A percentile compares a stretch with the other conserved stretches of the same genome.
These are phyloP conservation scores for Augiades crinisus DNA, from an alignment of 2,888 invertebrate species.

Conservation along the genomic window DNA sequence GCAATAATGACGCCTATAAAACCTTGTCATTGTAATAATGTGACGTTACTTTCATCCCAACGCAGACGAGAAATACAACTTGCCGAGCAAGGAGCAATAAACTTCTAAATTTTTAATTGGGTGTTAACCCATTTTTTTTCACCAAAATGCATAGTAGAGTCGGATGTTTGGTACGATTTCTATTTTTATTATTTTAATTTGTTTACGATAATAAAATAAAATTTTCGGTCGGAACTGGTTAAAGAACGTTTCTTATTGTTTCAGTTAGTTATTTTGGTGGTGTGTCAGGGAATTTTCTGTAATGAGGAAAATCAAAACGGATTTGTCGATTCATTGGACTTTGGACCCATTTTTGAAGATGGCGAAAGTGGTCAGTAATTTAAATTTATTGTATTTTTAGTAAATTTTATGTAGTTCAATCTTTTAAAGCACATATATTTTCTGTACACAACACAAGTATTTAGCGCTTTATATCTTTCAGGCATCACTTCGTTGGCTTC, in stretches of 20 bases:
- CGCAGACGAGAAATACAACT: slow-evolving; percentile 70
- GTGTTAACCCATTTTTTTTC: slow-evolving; percentile 61
- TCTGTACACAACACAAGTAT: neutral
- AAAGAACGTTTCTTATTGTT: slow-evolving; percentile 40
- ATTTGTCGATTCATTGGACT: slow-evolving; percentile 79
- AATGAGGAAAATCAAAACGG: slow-evolving; percentile 60
- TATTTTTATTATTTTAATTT: slow-evolving; percentile 9
- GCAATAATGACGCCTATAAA: slow-evolving; percentile 80
- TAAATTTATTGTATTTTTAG: no score
- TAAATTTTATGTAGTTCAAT: neutral
- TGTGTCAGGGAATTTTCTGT: slow-evolving; percentile 61
- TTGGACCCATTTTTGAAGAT: slow-evolving; percentile 74
- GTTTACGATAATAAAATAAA: no score
- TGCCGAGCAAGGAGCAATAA: slow-evolving; percentile 50
- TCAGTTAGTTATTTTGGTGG: slow-evolving; percentile 68
- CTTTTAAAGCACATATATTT: neutral
- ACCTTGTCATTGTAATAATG: slow-evolving; percentile 75
- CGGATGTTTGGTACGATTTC: slow-evolving; percentile 63
- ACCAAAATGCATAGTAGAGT: slow-evolving; percentile 57
- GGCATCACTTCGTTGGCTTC: slow-evolving; percentile 71
- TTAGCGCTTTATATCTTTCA: slow-evolving; percentile 51
- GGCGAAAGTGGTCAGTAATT: slow-evolving; percentile 59
- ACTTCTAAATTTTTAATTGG: slow-evolving; percentile 50
- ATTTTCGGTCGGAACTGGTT: neutral
- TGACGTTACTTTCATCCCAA: slow-evolving; percentile 77